Conservation (phyloP, 2,888 invertebrate genomes). For the Rhingia rostrata region DNA sequence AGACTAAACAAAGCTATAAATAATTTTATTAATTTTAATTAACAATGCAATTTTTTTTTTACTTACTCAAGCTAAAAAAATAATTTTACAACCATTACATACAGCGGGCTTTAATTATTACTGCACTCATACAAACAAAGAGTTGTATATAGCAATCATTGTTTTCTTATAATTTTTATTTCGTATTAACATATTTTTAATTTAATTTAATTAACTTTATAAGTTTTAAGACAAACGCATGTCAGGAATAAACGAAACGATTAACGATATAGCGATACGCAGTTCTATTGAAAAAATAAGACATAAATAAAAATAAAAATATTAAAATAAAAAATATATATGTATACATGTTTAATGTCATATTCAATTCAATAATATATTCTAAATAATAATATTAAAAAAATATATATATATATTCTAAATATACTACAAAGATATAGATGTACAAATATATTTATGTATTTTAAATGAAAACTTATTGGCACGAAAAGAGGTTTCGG, state of each 20-base stretch:
- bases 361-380: constrained; percentile 33
- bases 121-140: too few species aligned
- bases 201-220: not conserved
- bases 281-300: constrained; percentile 11
- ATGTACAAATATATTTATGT: not conserved
- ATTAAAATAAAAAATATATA: constrained; percentile 13
- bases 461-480: constrained; percentile 24
- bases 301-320: not conserved
- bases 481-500: constrained; percentile 33
- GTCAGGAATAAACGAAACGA: constrained; percentile 10
- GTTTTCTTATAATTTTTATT: not conserved
- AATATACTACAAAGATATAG: constrained; percentile 23
- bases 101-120: too few species aligned
- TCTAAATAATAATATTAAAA: constrained; percentile 36
- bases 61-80: too few species aligned
- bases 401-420: constrained; percentile 25
- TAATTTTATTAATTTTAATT: too few species aligned
- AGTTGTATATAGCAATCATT: not conserved
- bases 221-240: not conserved
- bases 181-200: not conserved
- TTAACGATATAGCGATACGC: not conserved
- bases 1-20: too few species aligned
- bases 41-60: too few species aligned
- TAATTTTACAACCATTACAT: too few species aligned
- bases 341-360: constrained; percentile 1